Evolutionary conservation across 2,888 invertebrate species (phyloP).

Genomic region (Lithodes maja): DNA sequence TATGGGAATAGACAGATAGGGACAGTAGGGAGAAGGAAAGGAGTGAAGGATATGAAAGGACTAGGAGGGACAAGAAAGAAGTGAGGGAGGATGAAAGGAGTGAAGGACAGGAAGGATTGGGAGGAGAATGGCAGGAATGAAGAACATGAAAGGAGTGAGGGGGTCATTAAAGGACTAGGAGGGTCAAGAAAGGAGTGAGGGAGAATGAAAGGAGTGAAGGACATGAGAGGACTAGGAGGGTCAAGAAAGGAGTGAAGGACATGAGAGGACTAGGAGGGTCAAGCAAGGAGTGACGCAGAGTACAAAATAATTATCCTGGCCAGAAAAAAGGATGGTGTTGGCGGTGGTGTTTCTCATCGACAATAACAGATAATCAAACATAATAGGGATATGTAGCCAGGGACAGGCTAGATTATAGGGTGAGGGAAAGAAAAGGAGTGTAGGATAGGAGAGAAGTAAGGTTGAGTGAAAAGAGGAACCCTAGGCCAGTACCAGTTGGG

Average conservation of each 20-base stretch:
- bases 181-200: background rate
- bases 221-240: background rate
- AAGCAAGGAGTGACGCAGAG: no score
- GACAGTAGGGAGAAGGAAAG: background rate
- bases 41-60: background rate
- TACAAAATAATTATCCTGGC: no score
- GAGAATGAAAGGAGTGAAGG: background rate
- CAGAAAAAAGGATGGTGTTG: no score
- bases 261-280: no score
- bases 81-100: background rate
- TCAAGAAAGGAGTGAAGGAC: background rate
- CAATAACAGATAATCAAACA: no score
- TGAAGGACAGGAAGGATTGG: background rate
- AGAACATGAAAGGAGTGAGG: background rate
- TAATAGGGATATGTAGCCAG: no score
- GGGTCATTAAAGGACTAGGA: background rate
- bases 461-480: no score
- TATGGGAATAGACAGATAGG: background rate
- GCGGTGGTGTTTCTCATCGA: no score
- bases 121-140: background rate
- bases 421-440: no score
- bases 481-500: no score
- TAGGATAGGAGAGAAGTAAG: no score
- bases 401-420: no score
- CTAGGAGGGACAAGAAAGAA: background rate